Evolutionary conservation across 2,113 vertebrate genomes (phyloP).

Genomic region (Pavo muticus): DNA sequence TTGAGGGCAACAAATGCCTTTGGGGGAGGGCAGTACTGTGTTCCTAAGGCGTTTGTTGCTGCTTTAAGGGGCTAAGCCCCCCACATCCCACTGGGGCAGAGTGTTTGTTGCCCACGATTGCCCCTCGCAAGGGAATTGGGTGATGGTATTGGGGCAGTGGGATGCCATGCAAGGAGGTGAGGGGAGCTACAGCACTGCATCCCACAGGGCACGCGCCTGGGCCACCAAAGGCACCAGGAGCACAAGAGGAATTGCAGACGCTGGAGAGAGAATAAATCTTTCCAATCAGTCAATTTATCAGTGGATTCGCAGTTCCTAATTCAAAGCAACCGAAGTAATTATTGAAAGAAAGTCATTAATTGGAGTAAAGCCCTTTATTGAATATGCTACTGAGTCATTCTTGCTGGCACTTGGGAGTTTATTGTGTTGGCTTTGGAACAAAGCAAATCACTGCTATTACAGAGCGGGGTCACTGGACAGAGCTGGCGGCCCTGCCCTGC

Average conservation of each 20-base stretch:
- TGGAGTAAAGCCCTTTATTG: background rate
- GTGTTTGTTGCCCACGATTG: too few relatives aligned
- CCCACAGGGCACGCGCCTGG: background rate
- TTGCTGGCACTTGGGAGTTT: background rate
- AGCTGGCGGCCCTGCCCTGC: background rate
- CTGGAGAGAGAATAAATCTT: background rate
- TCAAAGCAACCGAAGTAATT: slow-evolving; percentile 5
- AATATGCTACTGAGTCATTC: accelerated
- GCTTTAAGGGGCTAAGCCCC: background rate
- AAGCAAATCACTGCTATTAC: accelerated
- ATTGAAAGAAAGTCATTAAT: background rate
- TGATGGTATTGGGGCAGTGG: too few relatives aligned
- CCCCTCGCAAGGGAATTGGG: too few relatives aligned
- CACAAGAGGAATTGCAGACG: background rate
- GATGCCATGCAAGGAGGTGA: too few relatives aligned
- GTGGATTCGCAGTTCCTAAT: background rate
- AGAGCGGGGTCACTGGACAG: background rate
- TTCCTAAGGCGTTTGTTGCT: background rate
- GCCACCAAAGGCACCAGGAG: accelerated
- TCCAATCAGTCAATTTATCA: background rate
- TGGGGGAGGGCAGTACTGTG: background rate
- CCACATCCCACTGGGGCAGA: too few relatives aligned
- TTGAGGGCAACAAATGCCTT: background rate
- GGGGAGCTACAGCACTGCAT: too few relatives aligned
- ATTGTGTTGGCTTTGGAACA: background rate